These are phyloP conservation scores for Ceratothoa steindachneri DNA, from an alignment of 2,888 invertebrate genomes.

Conservation along the genomic window DNA sequence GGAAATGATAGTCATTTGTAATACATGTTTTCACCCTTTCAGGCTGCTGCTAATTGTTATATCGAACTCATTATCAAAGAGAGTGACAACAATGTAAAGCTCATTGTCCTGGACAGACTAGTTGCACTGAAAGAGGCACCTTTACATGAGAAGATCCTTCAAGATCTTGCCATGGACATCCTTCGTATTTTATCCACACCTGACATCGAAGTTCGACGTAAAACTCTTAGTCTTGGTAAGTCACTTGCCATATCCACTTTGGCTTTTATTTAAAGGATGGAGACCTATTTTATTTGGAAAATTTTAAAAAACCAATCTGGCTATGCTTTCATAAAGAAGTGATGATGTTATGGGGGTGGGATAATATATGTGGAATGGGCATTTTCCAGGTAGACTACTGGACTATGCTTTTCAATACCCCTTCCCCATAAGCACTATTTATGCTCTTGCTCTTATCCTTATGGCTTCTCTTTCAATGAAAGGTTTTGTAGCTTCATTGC, in stretches of 20 bases:
- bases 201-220: slow-evolving; percentile 88
- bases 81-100: slow-evolving; percentile 98
- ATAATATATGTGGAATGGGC: too few species aligned
- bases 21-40: slow-evolving; percentile 10
- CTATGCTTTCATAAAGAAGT: too few species aligned
- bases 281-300: too few species aligned
- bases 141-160: slow-evolving; percentile 75
- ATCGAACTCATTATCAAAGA: slow-evolving; percentile 99
- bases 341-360: too few species aligned
- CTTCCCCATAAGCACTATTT: too few species aligned
- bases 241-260: neutral
- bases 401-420: too few species aligned
- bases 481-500: too few species aligned
- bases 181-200: slow-evolving; percentile 85
- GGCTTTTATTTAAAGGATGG: neutral
- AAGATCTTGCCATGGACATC: slow-evolving; percentile 94
- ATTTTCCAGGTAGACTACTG: too few species aligned
- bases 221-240: slow-evolving; percentile 59
- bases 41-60: slow-evolving; percentile 94
- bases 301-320: too few species aligned
- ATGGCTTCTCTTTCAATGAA: too few species aligned
- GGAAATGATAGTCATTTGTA: too few species aligned
- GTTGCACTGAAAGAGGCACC: slow-evolving; percentile 79
- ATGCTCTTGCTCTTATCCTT: too few species aligned
- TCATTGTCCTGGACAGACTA: slow-evolving; percentile 92